phyloP scores from a whole-genome alignment of 2,888 invertebrate genomes.

The Melanchra persicariae region DNA sequence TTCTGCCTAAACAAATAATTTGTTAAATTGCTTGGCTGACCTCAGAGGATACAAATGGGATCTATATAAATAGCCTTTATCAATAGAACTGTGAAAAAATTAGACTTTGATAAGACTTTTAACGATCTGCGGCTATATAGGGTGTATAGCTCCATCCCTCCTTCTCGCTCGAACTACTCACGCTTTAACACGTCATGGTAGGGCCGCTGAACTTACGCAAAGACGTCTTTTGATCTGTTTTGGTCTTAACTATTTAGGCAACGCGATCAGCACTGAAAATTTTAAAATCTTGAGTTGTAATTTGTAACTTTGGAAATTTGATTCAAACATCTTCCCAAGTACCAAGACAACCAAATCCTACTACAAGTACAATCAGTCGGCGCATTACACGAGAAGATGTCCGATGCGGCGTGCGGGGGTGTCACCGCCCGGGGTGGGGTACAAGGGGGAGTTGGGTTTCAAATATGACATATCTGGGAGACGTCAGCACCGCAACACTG shows the following conservation, averaged over 20 bases:
- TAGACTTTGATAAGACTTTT: neutral
- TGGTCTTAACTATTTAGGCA: neutral
- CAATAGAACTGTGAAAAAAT: neutral
- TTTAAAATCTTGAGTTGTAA: neutral
- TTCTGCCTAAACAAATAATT: neutral
- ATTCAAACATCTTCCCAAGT: slow-evolving; percentile 45
- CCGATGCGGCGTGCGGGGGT: slow-evolving; percentile 73
- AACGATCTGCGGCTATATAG: no score
- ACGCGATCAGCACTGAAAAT: neutral
- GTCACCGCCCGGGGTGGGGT: slow-evolving; percentile 62
- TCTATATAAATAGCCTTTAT: no score
- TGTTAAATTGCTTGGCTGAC: neutral
- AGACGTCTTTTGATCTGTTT: neutral
- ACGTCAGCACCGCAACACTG: slow-evolving; percentile 86
- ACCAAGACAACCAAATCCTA: slow-evolving; percentile 66
- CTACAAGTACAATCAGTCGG: slow-evolving; percentile 80
- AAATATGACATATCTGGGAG: slow-evolving; percentile 89
- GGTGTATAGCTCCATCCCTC: no score
- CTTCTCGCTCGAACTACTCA: no score
- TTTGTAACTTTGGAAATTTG: neutral
- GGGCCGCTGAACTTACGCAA: neutral
- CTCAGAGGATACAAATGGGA: neutral
- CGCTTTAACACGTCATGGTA: no score
- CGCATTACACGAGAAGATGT: slow-evolving; percentile 83
- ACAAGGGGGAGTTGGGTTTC: slow-evolving; percentile 71